Evolutionary conservation across 2,113 vertebrate genomes (phyloP).

Genomic region (Sturnus vulgaris): DNA sequence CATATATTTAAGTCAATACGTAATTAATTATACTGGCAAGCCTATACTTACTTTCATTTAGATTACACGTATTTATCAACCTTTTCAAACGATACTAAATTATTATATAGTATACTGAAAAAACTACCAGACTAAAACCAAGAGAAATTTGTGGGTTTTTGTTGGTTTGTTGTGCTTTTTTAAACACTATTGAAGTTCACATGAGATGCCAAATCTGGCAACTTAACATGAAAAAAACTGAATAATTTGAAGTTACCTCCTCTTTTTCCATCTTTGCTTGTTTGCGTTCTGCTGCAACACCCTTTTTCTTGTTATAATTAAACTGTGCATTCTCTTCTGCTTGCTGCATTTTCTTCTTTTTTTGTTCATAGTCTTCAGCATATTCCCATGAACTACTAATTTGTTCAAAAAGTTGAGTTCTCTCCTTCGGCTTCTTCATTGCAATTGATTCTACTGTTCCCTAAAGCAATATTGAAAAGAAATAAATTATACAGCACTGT

Average conservation of each 20-base stretch:
- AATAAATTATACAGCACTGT: neutral
- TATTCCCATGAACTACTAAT: conserved; percentile 86
- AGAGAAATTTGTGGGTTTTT: too few relatives aligned
- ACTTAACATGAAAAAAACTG: neutral
- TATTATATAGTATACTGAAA: neutral
- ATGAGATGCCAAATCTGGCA: neutral
- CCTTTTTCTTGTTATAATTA: conserved; percentile 88
- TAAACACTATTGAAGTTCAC: neutral
- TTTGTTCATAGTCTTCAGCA: conserved; percentile 81
- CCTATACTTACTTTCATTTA: neutral
- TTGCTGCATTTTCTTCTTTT: conserved; percentile 79
- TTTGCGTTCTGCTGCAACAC: conserved; percentile 80
- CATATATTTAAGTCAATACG: neutral
- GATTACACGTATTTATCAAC: neutral
- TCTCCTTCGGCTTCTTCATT: conserved; percentile 88
- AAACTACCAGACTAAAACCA: neutral
- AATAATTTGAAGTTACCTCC: conserved; percentile 73
- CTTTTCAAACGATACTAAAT: neutral
- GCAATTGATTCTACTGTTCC: conserved; percentile 92
- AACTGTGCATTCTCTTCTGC: conserved; percentile 89
- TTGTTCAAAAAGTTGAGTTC: conserved; percentile 87
- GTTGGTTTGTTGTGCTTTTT: neutral
- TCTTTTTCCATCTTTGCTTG: conserved; percentile 84
- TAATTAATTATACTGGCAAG: neutral
- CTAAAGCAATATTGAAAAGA: conserved; percentile 59